Base-by-base conservation (phyloP, 2,888 invertebrate genomes). In the Hirtodrosophila duncani region DNA sequence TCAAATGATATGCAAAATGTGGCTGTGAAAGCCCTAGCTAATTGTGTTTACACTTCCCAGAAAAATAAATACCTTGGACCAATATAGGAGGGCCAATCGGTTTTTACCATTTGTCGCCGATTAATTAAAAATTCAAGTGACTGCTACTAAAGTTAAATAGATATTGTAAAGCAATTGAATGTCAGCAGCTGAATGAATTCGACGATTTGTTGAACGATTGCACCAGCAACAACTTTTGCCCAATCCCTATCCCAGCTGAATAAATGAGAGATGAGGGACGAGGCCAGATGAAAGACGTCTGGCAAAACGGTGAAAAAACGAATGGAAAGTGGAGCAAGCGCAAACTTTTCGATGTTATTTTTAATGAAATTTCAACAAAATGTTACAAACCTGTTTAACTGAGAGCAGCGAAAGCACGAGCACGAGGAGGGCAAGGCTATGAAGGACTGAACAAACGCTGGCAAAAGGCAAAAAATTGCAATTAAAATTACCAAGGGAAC, bases 361-460 rank as follows among this genome's bases (percentile, higher is more conserved):
- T 75, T 77, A 75, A 75, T 80, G 75, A 75, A 75, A 72, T 80
- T 77, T 67, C 63, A 80, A 77, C 80, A 77, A 79, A 75, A 71
- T 71, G 69, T 58, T 59, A 68, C 59, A 68, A 68, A 58, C 75
- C 67, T 58, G 61, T 50, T 49, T 27, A 41, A 50, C 31, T 49
- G 41, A 26, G 31, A 34, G 37, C 36, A 26, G 20, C 27, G 11
- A 23, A 45, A 37, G 5, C 9, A 13, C 9, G 45, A 24, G 8
- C 6, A 3, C 13, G 11, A 5, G 8, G 17, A 1, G 21, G 17
- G 24, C 1, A 17, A 20, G 13, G 6, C 1, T 8, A 7, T 5
- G n/a, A 4, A 17, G 26, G 26, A 39, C 5, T 6, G 18, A 31
- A 16, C 37, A 16, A 45, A 6, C 10, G 34, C 18, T 17, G 30